Base-by-base conservation (phyloP, 2,113 vertebrate species). In the Tachysurus vachellii region DNA sequence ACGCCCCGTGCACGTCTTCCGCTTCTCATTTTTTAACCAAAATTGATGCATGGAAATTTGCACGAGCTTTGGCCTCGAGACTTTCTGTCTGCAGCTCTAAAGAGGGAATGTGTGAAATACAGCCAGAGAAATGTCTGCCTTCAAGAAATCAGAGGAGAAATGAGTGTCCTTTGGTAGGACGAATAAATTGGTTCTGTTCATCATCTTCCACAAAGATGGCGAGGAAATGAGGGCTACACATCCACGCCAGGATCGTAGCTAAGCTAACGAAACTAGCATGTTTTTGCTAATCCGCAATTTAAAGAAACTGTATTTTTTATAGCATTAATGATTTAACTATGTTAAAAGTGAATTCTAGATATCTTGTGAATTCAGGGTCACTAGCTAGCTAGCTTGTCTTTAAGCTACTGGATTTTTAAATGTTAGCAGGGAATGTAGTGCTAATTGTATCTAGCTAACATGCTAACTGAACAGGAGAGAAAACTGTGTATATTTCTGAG, bases 31-130 rank as follows among this genome's bases (percentile, higher is more conserved):
- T 47, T 64, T 80, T 64, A 70, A 50, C 21, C 28, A 82, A 83
- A 86, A 88, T 81, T 85, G 84, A 88, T 68, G 36, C 77, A 81
- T 80, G 53, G 83, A 82, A 82, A 82, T 82, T 85, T 66, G 79
- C 57, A 28, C 56, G 11, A 17, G 87, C 76, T 88, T 56, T 81
- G 28, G 82, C 82, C 87, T 80, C 42, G 42, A 88, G 82, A 81
- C 66, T 31, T 80, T 73, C 76, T n/a, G 56, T 31, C 80, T 53
- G 44, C 57, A 53, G 44, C 19, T 23, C 66, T 28, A 62, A 77
- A 73, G 54, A 54, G 23, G 19, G 59, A 82, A 64, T 56, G 36
- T 64, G 31, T 77, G 82, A 87, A 87, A 89, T 68, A 87, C 71
- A 64, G 75, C 66, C 66, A 26, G 31, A 64, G 56, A 31, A 77